Conservation (phyloP, 2,113 vertebrate genomes). For the Castor canadensis region DNA sequence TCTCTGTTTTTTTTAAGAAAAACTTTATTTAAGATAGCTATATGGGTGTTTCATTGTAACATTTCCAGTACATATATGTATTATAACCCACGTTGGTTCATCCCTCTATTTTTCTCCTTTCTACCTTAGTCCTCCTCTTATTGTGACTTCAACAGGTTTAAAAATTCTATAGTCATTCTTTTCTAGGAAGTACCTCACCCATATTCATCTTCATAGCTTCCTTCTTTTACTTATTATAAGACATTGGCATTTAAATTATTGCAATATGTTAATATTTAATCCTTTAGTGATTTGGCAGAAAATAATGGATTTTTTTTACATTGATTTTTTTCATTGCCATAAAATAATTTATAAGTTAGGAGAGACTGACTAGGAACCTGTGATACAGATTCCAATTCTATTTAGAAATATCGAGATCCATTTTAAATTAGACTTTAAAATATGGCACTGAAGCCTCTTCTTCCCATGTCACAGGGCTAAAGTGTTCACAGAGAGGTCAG, state of each 20-base stretch:
- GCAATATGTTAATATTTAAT: not conserved
- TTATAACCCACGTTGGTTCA: too few relatives aligned
- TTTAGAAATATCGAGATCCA: not conserved
- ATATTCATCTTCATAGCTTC: too few relatives aligned
- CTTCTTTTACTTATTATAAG: too few relatives aligned
- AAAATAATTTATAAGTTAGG: not conserved
- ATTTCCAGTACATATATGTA: too few relatives aligned
- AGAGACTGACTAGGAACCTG: not conserved
- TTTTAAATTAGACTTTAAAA: conserved; percentile 44
- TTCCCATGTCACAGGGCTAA: not conserved
- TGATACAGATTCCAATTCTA: not conserved
- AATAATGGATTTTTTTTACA: too few relatives aligned
- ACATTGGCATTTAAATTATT: not conserved
- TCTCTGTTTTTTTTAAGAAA: not conserved
- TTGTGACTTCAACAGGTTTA: too few relatives aligned
- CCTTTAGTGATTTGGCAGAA: not conserved
- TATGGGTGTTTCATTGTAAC: too few relatives aligned
- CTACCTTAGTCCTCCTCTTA: too few relatives aligned
- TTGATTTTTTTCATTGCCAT: not conserved
- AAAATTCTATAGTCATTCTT: too few relatives aligned
- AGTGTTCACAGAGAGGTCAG: conserved; percentile 6
- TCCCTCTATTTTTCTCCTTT: too few relatives aligned
- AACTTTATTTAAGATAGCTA: too few relatives aligned
- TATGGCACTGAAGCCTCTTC: not conserved
- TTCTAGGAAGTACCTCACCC: too few relatives aligned